These are phyloP conservation scores for Panulirus ornatus DNA, from an alignment of 1,140 invertebrate genomes.

Conservation along the genomic window DNA sequence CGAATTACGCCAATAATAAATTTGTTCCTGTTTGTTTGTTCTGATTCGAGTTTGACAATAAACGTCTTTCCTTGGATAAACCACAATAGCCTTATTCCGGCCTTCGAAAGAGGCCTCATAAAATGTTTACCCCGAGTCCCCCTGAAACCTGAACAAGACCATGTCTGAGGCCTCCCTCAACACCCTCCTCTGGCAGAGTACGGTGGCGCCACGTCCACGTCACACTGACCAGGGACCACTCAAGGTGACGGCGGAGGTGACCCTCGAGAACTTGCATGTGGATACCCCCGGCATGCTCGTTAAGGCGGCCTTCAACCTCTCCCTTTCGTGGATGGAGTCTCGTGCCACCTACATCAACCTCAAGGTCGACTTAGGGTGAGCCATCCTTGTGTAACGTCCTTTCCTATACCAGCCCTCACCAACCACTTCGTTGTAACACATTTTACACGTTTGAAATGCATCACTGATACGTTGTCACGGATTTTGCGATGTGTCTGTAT, in stretches of 20 bases:
- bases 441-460: no score
- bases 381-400: no score
- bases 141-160: no score
- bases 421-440: no score
- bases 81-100: no score
- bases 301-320: constrained; percentile 57
- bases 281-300: constrained; percentile 46
- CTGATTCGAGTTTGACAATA: neutral
- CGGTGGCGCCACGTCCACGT: constrained; percentile 21
- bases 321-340: constrained; percentile 65
- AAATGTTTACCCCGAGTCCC: no score
- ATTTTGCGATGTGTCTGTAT: no score
- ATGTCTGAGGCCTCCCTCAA: no score
- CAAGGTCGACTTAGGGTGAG: constrained; percentile 45
- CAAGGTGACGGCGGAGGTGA: neutral
- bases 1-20: neutral
- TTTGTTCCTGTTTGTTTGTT: neutral
- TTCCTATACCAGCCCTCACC: no score
- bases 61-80: no score
- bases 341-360: constrained; percentile 64
- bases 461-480: no score
- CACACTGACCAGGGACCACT: neutral
- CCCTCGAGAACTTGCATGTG: constrained; percentile 52
- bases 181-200: neutral
- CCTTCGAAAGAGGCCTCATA: no score